Base-by-base conservation (phyloP, 92 coral and sea anemone genomes). In the Zoanthus gigantus region DNA sequence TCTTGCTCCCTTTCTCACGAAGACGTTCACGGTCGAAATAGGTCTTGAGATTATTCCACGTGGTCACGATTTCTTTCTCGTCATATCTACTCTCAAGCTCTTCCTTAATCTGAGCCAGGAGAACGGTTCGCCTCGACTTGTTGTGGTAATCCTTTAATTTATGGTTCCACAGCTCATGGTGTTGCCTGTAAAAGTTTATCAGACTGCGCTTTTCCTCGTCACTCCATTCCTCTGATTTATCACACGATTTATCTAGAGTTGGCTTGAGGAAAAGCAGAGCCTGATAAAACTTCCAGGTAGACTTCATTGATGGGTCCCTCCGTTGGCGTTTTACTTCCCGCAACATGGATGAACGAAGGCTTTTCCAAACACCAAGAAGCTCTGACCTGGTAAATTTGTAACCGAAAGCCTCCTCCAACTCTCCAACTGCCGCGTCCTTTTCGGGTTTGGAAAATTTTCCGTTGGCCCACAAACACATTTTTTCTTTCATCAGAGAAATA, bases 1-100 rank as follows among this genome's bases (percentile, higher is more conserved):
- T 17, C 66, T 58, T 58, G 66, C 66, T 58, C 17, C 66, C 66
- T 58, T 58, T 58, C 66, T 58, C 66, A 58, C 66, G 60, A 54
- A 54, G 60, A 54, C 60, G 60, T 54, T 37, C 56, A 18, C 45
- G 50, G 42, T 74, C 45, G 78, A 74, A 74, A 74, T 74, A 74
- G 6, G 78, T 74, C 45, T 74, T 74, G 7, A 74, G 32, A 47
- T 74, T 37, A 42, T 74, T 74, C 78, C 78, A 74, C 18, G 56
- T 74, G 8, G 78, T n/a, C 18, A 74, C 78, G 45, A 74, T 74
- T 32, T 74, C 78, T 32, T n/a, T 74, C 44, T 74, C 78, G 42
- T 37, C 44, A 17, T 74, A 74, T 47, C 44, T 37, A 16, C 18
- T 42, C 44, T 37, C 48, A 47, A 74, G 44, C 44, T 74, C 56